phyloP scores from a whole-genome alignment of 2,888 invertebrate genomes.

The Gymnosoma rotundatum region DNA sequence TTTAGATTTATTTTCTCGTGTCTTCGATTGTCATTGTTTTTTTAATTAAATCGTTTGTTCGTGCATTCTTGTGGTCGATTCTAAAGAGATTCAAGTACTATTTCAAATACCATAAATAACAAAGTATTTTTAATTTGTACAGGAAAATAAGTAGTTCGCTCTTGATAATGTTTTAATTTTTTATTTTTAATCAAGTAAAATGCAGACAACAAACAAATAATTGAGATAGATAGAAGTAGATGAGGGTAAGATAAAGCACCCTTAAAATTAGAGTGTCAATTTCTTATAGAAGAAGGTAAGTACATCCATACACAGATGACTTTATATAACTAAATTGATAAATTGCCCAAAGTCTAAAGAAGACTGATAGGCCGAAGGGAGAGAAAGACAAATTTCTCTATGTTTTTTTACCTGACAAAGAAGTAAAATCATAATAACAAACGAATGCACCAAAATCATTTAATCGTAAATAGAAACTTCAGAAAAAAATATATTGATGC shows the following conservation, averaged over 20 bases:
- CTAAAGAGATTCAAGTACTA: constrained; percentile 14
- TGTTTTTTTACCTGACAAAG: neutral
- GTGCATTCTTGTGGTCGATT: constrained; percentile 9
- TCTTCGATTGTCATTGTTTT: neutral
- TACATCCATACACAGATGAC: constrained; percentile 6
- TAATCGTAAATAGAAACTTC: too few relatives aligned
- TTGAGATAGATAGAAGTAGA: neutral
- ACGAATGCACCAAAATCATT: too few relatives aligned
- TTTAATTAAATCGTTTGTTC: constrained; percentile 35
- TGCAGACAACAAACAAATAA: neutral
- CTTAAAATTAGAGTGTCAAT: constrained; percentile 42
- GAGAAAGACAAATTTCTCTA: neutral
- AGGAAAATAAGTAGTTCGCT: constrained; percentile 24
- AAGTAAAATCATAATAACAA: neutral
- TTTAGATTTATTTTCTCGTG: neutral
- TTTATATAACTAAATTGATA: constrained; percentile 50
- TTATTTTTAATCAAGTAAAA: constrained; percentile 31
- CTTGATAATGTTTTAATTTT: constrained; percentile 31
- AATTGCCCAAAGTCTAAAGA: constrained; percentile 9
- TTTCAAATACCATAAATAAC: constrained; percentile 34
- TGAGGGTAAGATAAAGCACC: constrained; percentile 36
- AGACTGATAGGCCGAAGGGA: neutral
- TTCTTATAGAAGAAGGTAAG: neutral
- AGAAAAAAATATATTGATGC: too few relatives aligned
- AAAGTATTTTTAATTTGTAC: constrained; percentile 5